Evolutionary conservation across 30 jellyfish, hydroid and myxozoan genomes (phyloP), one percentile per base, ranked within the genome.

Genomic region (Aurelia aurita complex sp. Pacific): DNA sequence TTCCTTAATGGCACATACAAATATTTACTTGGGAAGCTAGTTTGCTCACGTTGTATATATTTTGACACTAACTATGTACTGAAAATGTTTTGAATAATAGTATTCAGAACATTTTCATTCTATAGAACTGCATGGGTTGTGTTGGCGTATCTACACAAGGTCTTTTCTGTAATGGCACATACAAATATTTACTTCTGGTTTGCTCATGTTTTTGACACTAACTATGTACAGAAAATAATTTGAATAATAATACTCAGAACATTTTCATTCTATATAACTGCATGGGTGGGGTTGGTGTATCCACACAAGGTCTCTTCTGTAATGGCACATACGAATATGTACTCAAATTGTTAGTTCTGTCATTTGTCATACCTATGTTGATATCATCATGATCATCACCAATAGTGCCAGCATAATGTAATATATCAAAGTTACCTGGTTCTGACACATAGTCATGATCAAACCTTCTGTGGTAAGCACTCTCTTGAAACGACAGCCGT

Each of bases 91-190:
- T 43, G 54, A 43, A 43, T 6, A 46, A 46, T 46, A 14, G 8
- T 46, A 46, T 14, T 46, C 68, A 84, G 33, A 63, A 73, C 93
- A 84, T 73, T 64, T 83, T 83, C 62, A 43, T 65, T 55, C 92
- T 46, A 66, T 54, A 83, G 15, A 83, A 62, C 83, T 83, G 83
- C 67, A 83, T 52, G 14, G 92, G 92, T 34, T 86, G 83, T 12
- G 81, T 57, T 14, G 93, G 87, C 9, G 93, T 73, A 50, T 84
- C 93, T 63, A 64, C 17, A 43, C 93, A 84, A 2, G 88, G 87
- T 52, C 66, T 84, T 43, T 73, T 84, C 23, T 33, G 79, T 46
- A 64, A 54, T 4, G 74, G 79, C 5, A 57, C 33, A 17, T 46
- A 79, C 5, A 51, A 59, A 32, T 51, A 64, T 40, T 23, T 1